Evolutionary conservation across 1,140 invertebrate genomes (phyloP).

Genomic region (Trissolcus basalis): DNA sequence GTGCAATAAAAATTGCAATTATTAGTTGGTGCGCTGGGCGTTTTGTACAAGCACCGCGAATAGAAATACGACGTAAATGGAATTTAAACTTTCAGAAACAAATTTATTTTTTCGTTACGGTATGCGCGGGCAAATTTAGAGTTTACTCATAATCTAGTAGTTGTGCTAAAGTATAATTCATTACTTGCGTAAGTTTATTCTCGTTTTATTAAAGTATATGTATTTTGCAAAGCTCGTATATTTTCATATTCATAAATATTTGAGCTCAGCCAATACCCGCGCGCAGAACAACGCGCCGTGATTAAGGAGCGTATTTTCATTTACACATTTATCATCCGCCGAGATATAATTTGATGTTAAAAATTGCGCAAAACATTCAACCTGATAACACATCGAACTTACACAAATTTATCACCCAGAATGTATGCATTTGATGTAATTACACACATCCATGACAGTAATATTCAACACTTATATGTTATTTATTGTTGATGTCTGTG

Average conservation of each 20-base stretch:
- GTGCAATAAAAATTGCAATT: slow-evolving; percentile 27
- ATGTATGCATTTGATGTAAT: slow-evolving; percentile 48
- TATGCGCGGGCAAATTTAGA: slow-evolving; percentile 36
- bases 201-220: slow-evolving; percentile 54
- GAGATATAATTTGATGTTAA: slow-evolving; percentile 54
- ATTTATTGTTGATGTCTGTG: slow-evolving; percentile 41
- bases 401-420: slow-evolving; percentile 53
- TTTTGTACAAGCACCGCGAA: slow-evolving; percentile 2
- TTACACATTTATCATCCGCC: slow-evolving; percentile 43
- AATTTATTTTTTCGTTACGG: slow-evolving; percentile 51
- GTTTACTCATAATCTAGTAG: slow-evolving; percentile 49
- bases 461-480: slow-evolving; percentile 31
- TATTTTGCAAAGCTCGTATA: slow-evolving; percentile 50
- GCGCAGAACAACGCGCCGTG: slow-evolving; percentile 33
- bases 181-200: slow-evolving; percentile 50
- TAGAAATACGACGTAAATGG: slow-evolving; percentile 50
- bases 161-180: slow-evolving; percentile 52
- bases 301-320: slow-evolving; percentile 55
- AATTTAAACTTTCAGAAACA: slow-evolving; percentile 58
- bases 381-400: slow-evolving; percentile 45
- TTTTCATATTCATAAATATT: slow-evolving; percentile 60
- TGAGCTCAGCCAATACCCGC: slow-evolving; percentile 39
- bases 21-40: slow-evolving; percentile 10
- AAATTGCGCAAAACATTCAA: slow-evolving; percentile 54
- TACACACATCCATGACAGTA: slow-evolving; percentile 25